Evolutionary conservation across 2,113 vertebrate genomes (phyloP).

Genomic region (Scytalopus superciliaris): DNA sequence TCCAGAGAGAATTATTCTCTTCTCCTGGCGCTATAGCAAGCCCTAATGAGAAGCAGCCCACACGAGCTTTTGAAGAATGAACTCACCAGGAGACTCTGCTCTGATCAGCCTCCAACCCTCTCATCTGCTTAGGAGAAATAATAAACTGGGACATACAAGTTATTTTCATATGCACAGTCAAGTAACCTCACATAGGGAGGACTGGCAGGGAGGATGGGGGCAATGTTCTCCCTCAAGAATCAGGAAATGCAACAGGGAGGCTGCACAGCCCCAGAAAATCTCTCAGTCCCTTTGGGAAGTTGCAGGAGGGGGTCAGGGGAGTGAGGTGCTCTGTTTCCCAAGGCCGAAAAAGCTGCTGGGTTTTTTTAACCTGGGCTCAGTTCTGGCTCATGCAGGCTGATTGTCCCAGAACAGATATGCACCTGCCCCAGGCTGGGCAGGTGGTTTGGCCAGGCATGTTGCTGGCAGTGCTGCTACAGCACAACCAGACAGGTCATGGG

Average conservation of each 20-base stretch:
- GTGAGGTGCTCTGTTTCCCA: neutral
- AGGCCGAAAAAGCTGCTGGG: neutral
- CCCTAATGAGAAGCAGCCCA: constrained; percentile 46
- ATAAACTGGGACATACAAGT: neutral
- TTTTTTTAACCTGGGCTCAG: neutral
- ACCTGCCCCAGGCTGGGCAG: neutral
- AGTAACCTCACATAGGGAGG: constrained; percentile 8
- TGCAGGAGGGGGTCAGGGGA: neutral
- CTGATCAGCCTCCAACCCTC: constrained; percentile 50
- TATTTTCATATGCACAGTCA: neutral
- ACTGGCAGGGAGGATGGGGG: neutral
- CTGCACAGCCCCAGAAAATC: neutral
- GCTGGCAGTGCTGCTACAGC: neutral
- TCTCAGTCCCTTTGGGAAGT: neutral
- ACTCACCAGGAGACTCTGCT: constrained; percentile 40
- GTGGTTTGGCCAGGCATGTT: fast-evolving
- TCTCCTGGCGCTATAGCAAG: constrained; percentile 22
- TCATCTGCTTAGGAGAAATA: constrained; percentile 48
- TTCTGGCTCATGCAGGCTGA: neutral
- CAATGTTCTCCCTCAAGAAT: neutral
- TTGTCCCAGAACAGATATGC: neutral
- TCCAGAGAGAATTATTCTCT: constrained; percentile 1
- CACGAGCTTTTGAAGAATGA: constrained; percentile 37
- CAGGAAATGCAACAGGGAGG: neutral
- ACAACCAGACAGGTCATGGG: neutral